Evolutionary conservation across 2,113 vertebrate genomes (phyloP), one percentile per base, ranked within the genome.

Genomic region (Sprattus sprattus): DNA sequence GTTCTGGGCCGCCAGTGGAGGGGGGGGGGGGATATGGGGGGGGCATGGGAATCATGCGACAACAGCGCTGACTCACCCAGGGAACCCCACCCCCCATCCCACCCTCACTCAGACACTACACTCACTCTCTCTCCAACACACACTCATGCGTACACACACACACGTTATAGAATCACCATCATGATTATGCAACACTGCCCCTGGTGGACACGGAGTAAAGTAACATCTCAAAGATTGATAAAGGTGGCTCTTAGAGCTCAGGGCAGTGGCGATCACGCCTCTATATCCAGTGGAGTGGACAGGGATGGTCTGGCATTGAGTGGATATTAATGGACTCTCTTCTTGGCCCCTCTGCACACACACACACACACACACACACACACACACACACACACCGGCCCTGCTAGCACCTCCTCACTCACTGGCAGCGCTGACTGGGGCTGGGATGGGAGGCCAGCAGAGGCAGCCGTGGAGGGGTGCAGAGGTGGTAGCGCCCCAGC

Each of bases 41-140:
- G 91, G 78, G 89, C 91, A 92, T 93, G 92, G 92, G 92, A 93
- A 71, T 93, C 92, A 91, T 85, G 86, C 88, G 88, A 85, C 83
- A 82, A 84, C 91, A 83, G 85, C 90, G 95, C 94, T 94, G 93
- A 94, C 93, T 94, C 93, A 93, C 92, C 83, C 83, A 88, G 89
- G 89, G 91, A 92, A 91, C 85, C 83, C 88, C 82, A 83, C 84
- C 75, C 25, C 64, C 50, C 25, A 28, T 50, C 15, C 82, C 54
- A 85, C 83, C 71, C 60, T 45, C 86, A 60, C 75, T 7, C 86
- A n/a, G n/a, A n/a, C n/a, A n/a, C n/a, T n/a, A n/a, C n/a, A n/a
- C n/a, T n/a, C 78, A 78, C n/a, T 86, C 20, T 87, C 57, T 0
- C 86, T 8, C 57, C 4, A 39, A 44, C 52, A 45, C 71, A 57